Evolutionary conservation across 2,113 vertebrate species (phyloP).

Genomic region (Syngnathus floridae): DNA sequence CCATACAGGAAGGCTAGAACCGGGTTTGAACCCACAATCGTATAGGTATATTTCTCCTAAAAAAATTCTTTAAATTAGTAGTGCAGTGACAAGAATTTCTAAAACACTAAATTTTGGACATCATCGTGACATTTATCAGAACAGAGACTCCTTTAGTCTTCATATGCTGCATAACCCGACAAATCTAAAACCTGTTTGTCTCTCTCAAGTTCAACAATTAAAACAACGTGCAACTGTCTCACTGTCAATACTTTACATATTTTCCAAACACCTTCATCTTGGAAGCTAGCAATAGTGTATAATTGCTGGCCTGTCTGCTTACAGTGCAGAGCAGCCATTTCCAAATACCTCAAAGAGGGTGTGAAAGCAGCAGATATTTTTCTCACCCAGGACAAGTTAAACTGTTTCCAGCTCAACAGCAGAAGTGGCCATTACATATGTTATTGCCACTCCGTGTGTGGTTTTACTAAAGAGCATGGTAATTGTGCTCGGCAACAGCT

Average conservation of each 20-base stretch:
- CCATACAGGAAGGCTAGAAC: too few relatives aligned
- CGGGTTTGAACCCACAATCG: too few relatives aligned
- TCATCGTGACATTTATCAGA: background rate
- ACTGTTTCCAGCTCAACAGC: background rate
- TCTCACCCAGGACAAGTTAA: background rate
- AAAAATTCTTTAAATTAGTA: background rate
- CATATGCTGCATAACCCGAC: background rate
- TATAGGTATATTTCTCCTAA: background rate
- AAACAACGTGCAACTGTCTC: background rate
- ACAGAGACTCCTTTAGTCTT: background rate
- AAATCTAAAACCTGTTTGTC: background rate
- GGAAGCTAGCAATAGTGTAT: background rate
- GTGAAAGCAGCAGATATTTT: background rate
- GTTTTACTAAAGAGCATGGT: slow-evolving; percentile 39
- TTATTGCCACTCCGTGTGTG: slow-evolving; percentile 54
- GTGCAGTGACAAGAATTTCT: background rate
- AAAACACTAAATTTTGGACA: background rate
- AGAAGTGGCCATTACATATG: slow-evolving; percentile 34
- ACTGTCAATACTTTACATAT: background rate
- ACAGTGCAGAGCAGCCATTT: background rate
- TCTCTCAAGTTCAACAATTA: background rate
- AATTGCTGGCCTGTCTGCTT: background rate
- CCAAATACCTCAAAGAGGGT: background rate
- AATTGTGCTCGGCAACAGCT: slow-evolving; percentile 56
- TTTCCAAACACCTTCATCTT: background rate